Base-by-base conservation (phyloP, 2,888 invertebrate species). In the Drosophila barbarae region DNA sequence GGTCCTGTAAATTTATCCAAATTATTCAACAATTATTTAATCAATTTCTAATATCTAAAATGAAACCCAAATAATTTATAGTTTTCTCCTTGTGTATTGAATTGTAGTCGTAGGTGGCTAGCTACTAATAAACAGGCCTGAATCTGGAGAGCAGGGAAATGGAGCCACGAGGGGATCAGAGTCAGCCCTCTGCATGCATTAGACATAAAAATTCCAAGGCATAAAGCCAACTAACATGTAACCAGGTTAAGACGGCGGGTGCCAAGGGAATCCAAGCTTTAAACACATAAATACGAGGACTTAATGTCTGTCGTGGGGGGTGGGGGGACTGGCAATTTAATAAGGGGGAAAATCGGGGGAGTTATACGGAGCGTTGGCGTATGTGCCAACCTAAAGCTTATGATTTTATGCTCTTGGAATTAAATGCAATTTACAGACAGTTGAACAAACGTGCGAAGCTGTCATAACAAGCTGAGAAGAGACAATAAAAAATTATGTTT, bases 81-180 rank as follows among this genome's bases (percentile, higher is more conserved):
- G 3, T 21, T 39, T 55, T 55, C 36, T 50, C 18, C 5, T 5
- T 6, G 36, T 55, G 55, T 52, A 12, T 55, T 23, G 28, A 3
- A 13, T 34, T 36, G 38, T 57, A 55, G 72, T 80, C 66, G 77
- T 74, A 71, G 75, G 68, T 60, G 66, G 66, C 59, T 61, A 54
- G 70, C 64, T 61, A 60, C 76, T 84, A 84, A 78, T 84, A 78
- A 83, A 77, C 81, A 71, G 77, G 54, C 50, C 61, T 58, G 73
- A 69, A 44, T 35, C n/a, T 30, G 18, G 26, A 34, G 32, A 30
- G 30, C 9, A 15, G 12, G 15, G 18, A 38, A 21, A 23, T 21
- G 32, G 8, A 7, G 21, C 34, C 18, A 12, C 1, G 12, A 13
- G 41, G 41, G 41, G 42, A n/a, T 15, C 28, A 34, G 18, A 46